Conservation (phyloP, 2,113 vertebrate genomes). For the Anhinga anhinga region DNA sequence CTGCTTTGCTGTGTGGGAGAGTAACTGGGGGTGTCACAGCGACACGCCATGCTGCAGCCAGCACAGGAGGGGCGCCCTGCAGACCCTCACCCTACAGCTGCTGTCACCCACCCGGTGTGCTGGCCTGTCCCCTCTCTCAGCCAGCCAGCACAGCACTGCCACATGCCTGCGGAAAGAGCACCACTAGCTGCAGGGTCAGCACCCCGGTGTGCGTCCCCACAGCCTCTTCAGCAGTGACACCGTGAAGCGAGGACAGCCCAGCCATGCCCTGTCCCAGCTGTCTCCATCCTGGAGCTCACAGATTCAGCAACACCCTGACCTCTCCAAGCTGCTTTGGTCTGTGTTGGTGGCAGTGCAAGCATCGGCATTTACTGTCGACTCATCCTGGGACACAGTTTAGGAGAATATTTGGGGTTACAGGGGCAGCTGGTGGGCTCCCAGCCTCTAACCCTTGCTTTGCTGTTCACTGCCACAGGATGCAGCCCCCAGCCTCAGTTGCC, state of each 20-base stretch:
- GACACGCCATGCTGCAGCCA: not conserved
- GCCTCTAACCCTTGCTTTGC: not conserved
- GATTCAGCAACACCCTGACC: not conserved
- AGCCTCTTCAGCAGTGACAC: not conserved
- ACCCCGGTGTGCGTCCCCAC: not conserved
- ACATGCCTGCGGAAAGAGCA: not conserved
- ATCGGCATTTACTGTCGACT: not conserved
- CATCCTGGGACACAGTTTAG: not conserved
- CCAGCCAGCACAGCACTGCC: not conserved
- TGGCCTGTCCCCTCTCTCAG: not conserved
- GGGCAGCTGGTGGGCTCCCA: not conserved
- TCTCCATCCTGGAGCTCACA: not conserved
- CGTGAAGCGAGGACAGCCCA: fast-evolving
- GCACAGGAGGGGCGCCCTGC: fast-evolving
- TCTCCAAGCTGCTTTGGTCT: not conserved
- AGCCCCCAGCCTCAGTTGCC: not conserved
- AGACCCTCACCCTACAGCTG: not conserved
- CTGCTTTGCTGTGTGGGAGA: not conserved
- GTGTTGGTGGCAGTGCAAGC: not conserved
- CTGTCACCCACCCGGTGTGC: not conserved
- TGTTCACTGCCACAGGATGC: not conserved
- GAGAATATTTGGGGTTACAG: not conserved
- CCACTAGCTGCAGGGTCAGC: not conserved
- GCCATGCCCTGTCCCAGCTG: not conserved
- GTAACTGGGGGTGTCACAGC: not conserved